Percentiles rank a stretch among this genome's conserved stretches.
These are phyloP conservation scores for Isotomurus palustris DNA, from an alignment of 2,888 invertebrate species.

Conservation along the genomic window DNA sequence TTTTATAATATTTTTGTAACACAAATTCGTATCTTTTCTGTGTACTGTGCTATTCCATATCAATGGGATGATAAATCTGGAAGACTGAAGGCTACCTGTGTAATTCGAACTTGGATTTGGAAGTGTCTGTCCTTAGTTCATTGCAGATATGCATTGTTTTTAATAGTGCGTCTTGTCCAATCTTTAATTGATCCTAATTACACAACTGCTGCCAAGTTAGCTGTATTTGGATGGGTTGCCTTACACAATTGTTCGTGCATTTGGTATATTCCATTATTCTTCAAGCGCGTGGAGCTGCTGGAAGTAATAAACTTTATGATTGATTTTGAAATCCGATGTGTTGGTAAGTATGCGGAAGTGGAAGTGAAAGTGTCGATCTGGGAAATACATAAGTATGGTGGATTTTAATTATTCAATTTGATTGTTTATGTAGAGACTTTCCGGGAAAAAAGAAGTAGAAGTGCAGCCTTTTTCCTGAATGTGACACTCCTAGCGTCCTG, in stretches of 20 bases:
- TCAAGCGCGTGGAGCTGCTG: slow-evolving; percentile 4
- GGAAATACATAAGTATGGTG: neutral
- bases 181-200: slow-evolving; percentile 4
- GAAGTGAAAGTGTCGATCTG: no score
- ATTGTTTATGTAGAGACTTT: neutral
- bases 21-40: slow-evolving; percentile 9
- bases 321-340: slow-evolving; percentile 3
- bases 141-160: slow-evolving; percentile 4
- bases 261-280: slow-evolving; percentile 12
- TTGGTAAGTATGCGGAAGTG: slow-evolving; percentile 8
- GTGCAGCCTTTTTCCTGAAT: neutral
- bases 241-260: slow-evolving; percentile 2
- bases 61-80: slow-evolving; percentile 2
- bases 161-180: slow-evolving; percentile 7
- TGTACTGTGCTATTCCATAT: slow-evolving; percentile 9
- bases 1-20: slow-evolving; percentile 8
- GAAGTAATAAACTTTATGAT: slow-evolving; percentile 11
- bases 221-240: slow-evolving; percentile 11
- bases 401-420: no score
- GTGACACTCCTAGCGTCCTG: neutral
- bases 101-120: slow-evolving; percentile 6
- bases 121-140: slow-evolving; percentile 6
- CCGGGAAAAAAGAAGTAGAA: neutral
- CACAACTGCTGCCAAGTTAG: slow-evolving; percentile 6
- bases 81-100: neutral